Conservation (phyloP, 2,113 vertebrate genomes). For the Indicator indicator region DNA sequence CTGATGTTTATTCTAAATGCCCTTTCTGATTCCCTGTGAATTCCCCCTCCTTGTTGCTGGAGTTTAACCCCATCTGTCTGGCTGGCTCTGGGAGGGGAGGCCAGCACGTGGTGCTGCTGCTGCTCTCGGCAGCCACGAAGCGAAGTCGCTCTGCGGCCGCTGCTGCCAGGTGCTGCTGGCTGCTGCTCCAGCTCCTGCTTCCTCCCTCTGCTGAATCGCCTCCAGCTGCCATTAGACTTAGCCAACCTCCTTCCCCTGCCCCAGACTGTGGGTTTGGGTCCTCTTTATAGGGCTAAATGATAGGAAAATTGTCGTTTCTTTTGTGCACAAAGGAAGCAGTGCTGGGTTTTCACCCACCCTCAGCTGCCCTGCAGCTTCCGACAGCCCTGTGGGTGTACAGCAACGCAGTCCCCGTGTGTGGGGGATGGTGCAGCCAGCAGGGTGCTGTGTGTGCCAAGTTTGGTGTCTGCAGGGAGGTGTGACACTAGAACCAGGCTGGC, state of each 20-base stretch:
- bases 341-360: not conserved
- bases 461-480: not conserved
- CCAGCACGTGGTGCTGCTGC: not conserved
- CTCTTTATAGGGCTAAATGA: not conserved
- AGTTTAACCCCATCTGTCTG: not conserved
- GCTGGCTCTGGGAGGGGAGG: not conserved
- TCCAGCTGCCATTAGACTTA: not conserved
- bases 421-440: not conserved
- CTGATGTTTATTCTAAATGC: not conserved
- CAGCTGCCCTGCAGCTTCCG: not conserved
- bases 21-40: not conserved
- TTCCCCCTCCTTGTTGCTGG: not conserved
- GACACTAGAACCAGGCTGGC: not conserved
- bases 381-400: not conserved
- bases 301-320: not conserved
- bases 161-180: not conserved
- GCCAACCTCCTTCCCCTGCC: not conserved
- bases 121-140: not conserved
- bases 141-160: not conserved
- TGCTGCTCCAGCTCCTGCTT: not conserved
- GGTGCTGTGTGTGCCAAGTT: not conserved
- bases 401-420: accelerated
- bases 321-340: not conserved
- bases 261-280: not conserved
- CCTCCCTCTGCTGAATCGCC: not conserved